phyloP scores from a whole-genome alignment of 2,888 invertebrate genomes.

The Papilio demoleus region DNA sequence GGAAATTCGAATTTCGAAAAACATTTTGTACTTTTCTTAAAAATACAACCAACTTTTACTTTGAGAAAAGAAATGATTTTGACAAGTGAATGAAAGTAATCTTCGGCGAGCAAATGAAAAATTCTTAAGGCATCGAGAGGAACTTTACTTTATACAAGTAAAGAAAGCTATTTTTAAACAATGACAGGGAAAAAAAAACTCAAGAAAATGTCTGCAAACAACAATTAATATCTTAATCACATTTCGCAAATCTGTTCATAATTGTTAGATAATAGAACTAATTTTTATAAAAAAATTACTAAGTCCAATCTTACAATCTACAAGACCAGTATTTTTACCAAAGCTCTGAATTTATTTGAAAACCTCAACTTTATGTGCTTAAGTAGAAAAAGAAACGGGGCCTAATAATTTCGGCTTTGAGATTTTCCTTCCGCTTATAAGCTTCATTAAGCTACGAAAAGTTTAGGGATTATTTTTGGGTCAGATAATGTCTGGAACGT shows the following conservation, averaged over 20 bases:
- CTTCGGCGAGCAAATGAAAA: slow-evolving; percentile 19
- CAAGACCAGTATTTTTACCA: background rate
- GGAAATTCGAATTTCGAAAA: background rate
- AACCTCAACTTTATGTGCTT: slow-evolving; percentile 12
- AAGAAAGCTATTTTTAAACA: slow-evolving; percentile 3
- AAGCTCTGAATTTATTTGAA: slow-evolving; percentile 1
- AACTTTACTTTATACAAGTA: background rate
- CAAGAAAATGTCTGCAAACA: background rate
- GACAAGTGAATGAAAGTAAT: slow-evolving; percentile 26
- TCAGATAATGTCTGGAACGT: background rate
- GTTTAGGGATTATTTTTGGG: background rate
- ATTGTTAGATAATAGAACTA: too few relatives aligned
- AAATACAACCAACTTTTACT: background rate
- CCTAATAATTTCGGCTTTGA: slow-evolving; percentile 15
- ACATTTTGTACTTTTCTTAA: background rate
- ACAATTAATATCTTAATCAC: background rate
- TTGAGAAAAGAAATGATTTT: slow-evolving; percentile 14
- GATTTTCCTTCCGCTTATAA: slow-evolving; percentile 17
- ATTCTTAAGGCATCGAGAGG: slow-evolving; percentile 8
- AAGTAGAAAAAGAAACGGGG: background rate
- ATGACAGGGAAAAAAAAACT: background rate
- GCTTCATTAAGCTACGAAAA: slow-evolving; percentile 17
- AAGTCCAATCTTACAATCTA: background rate
- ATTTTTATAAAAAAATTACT: too few relatives aligned
- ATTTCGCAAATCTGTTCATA: too few relatives aligned